Conservation (phyloP, 64 coral and sea anemone genomes). For the Exaiptasia diaphana region DNA sequence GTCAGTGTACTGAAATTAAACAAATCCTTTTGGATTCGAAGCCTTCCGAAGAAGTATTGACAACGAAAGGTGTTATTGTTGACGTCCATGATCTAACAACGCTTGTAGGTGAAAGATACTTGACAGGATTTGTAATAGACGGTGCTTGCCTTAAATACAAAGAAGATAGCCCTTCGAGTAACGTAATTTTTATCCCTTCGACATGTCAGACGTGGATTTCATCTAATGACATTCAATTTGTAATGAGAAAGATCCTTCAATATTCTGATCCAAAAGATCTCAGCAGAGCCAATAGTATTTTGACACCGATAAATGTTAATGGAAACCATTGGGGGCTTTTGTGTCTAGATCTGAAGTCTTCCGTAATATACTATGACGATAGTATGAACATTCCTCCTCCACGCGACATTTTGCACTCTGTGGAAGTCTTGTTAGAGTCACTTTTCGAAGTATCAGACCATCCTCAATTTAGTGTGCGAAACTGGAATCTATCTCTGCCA, state of each 20-base stretch:
- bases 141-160: conserved; percentile 2
- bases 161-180: background rate
- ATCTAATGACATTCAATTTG: background rate
- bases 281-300: background rate
- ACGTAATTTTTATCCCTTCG: background rate
- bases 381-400: background rate
- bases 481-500: background rate
- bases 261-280: background rate
- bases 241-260: background rate
- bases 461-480: background rate
- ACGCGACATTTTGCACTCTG: background rate
- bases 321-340: conserved; percentile 29
- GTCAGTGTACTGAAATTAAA: background rate
- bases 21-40: background rate
- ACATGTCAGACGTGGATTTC: background rate
- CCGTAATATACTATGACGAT: background rate
- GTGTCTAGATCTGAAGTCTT: background rate
- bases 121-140: conserved; percentile 19
- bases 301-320: conserved; percentile 17
- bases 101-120: background rate
- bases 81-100: conserved; percentile 5
- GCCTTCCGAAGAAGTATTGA: background rate
- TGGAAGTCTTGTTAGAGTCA: background rate
- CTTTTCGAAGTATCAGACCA: background rate
- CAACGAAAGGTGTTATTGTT: background rate